Conservation (phyloP, 2,113 vertebrate genomes). For the Etheostoma spectabile region DNA sequence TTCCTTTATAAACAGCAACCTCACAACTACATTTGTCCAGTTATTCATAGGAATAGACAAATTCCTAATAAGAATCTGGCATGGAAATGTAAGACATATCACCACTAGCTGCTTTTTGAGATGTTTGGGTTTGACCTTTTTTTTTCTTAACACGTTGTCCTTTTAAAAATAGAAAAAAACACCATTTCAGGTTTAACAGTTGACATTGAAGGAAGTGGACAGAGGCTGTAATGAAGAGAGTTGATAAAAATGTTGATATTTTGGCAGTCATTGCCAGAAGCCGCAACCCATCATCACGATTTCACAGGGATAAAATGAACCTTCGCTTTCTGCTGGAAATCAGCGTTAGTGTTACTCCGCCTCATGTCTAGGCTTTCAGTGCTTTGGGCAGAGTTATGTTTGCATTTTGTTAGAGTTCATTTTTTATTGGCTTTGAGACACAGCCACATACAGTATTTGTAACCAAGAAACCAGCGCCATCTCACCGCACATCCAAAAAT, state of each 20-base stretch:
- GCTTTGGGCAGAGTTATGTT: constrained; percentile 21
- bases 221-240: constrained; percentile 6
- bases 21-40: background rate
- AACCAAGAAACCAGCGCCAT: background rate
- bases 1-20: background rate
- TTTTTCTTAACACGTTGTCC: too few relatives aligned
- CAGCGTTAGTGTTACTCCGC: constrained; percentile 24
- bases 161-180: background rate
- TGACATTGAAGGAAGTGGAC: background rate
- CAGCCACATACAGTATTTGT: too few relatives aligned
- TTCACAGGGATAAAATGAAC: constrained; percentile 32
- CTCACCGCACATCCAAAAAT: constrained; percentile 46
- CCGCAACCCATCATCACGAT: constrained; percentile 22
- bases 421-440: constrained; percentile 46
- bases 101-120: background rate
- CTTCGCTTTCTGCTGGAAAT: constrained; percentile 34
- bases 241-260: constrained; percentile 16
- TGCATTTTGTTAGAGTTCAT: constrained; percentile 15
- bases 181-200: background rate
- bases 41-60: background rate
- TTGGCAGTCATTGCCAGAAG: constrained; percentile 17
- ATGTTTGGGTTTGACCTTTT: too few relatives aligned
- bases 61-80: background rate
- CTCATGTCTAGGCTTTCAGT: background rate
- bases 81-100: background rate